These are phyloP conservation scores for Myanophis thanlyinensis DNA, from an alignment of 2,113 vertebrate species.

Conservation along the genomic window DNA sequence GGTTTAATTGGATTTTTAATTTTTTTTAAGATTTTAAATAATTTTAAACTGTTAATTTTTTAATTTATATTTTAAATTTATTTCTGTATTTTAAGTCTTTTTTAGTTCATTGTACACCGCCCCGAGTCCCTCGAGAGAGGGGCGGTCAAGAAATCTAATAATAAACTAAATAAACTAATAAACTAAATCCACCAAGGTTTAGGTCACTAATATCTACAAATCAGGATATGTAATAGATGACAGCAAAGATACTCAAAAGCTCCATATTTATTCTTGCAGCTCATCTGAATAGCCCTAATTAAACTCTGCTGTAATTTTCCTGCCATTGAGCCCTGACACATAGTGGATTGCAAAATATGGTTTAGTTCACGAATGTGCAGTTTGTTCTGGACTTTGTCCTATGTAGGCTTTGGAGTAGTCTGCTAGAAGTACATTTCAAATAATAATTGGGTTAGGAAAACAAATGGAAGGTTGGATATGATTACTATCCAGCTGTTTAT, in stretches of 20 bases:
- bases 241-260: neutral
- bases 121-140: no score
- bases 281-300: neutral
- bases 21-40: no score
- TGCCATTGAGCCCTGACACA: neutral
- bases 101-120: no score
- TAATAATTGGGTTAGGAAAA: neutral
- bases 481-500: neutral
- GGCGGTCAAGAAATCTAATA: no score
- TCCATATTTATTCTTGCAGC: neutral
- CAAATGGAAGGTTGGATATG: neutral
- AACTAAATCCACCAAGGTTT: neutral
- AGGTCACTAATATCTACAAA: neutral
- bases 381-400: neutral
- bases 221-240: neutral
- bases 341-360: neutral
- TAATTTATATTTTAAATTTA: no score
- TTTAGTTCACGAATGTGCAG: neutral
- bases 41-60: no score
- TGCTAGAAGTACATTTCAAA: neutral
- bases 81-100: no score
- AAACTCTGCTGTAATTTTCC: neutral
- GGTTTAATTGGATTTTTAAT: no score
- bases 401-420: neutral
- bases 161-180: no score